Percentiles rank a stretch among this genome's conserved stretches.
Conservation (phyloP, 2,113 vertebrate species). For the Syrrhaptes paradoxus region DNA sequence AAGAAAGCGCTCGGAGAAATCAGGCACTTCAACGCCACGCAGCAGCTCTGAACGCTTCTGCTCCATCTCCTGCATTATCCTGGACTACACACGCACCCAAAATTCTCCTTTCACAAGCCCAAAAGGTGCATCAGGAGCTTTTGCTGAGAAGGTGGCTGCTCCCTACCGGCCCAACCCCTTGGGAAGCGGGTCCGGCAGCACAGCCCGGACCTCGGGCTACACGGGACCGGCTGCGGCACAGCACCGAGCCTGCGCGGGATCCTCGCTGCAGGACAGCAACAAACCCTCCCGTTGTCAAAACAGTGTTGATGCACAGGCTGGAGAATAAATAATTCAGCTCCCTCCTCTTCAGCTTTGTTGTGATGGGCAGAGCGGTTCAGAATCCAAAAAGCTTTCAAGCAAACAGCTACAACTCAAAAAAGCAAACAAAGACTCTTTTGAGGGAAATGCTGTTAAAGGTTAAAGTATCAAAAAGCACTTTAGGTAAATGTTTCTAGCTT, state of each 20-base stretch:
- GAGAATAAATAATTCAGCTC: neutral
- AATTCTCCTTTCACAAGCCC: neutral
- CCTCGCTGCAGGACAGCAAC: neutral
- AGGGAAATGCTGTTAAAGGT: neutral
- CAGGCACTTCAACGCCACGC: neutral
- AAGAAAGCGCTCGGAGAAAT: neutral
- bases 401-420: neutral
- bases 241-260: accelerated
- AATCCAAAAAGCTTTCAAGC: neutral
- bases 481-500: neutral
- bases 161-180: too few species aligned
- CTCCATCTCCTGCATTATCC: neutral
- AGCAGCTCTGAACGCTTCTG: neutral
- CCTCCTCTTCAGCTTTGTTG: neutral
- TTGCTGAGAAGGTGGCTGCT: neutral
- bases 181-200: too few species aligned
- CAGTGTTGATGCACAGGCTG: neutral
- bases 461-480: neutral
- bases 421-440: neutral
- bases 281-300: neutral
- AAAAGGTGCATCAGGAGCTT: neutral
- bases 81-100: neutral
- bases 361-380: neutral
- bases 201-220: too few species aligned
- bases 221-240: accelerated